These are phyloP conservation scores for Dasypus novemcinctus DNA, from an alignment of 2,113 vertebrate species.

Conservation along the genomic window DNA sequence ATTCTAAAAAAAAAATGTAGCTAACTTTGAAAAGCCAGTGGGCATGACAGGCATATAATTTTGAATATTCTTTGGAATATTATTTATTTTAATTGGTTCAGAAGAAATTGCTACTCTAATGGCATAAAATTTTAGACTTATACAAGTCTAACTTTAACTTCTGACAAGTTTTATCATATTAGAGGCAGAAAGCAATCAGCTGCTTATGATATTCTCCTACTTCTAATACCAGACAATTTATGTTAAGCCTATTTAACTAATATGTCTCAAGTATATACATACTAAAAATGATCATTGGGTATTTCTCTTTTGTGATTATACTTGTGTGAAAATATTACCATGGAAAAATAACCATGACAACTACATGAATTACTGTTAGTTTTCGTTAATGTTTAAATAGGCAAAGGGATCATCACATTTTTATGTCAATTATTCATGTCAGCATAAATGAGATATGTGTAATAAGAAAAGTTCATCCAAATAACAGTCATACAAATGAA, in stretches of 20 bases:
- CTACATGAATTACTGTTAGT: neutral
- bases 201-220: neutral
- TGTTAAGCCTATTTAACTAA: neutral
- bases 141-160: neutral
- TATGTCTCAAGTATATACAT: neutral
- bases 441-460: neutral
- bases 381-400: slow-evolving; percentile 43
- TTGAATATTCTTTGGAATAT: neutral
- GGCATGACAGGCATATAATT: neutral
- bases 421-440: neutral
- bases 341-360: slow-evolving; percentile 30
- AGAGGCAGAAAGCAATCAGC: neutral
- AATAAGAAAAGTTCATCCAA: neutral
- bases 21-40: neutral
- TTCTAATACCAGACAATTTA: neutral
- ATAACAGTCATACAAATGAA: neutral
- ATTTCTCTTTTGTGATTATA: slow-evolving; percentile 22
- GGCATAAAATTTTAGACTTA: neutral
- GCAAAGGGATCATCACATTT: neutral
- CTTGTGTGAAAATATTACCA: neutral
- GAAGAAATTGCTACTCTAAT: slow-evolving; percentile 14
- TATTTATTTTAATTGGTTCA: slow-evolving; percentile 35
- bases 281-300: slow-evolving; percentile 22
- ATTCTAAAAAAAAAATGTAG: neutral
- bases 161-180: slow-evolving; percentile 33